Evolutionary conservation across 2,113 vertebrate genomes (phyloP), one percentile per base, ranked within the genome.

Genomic region (Brachypodius melanocephalos): DNA sequence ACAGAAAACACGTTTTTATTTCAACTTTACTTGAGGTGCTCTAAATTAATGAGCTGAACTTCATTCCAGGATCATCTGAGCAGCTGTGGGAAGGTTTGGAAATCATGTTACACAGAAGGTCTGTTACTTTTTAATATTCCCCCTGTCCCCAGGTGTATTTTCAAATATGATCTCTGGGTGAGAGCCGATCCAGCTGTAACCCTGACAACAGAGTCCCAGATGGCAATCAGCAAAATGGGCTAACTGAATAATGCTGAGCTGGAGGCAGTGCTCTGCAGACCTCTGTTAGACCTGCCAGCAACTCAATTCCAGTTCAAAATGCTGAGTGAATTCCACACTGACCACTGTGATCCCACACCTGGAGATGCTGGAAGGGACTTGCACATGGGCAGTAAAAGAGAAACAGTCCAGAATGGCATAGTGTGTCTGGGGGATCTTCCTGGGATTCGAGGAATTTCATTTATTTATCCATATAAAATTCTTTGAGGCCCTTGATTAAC

Each of bases 221-320:
- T 86, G 97, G 94, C 90, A 91, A 77, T 93, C 90, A 85, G 89
- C 55, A 79, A 88, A 81, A 67, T 55, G 73, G 63, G 83, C 78
- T 96, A 94, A 95, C 65, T 91, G 90, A 90, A 92, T 95, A 73
- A 80, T 31, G n/a, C 72, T 69, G 86, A 45, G 55, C 65, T 91
- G 67, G 48, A 61, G 88, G 19, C 87, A 48, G 73, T 14, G 75
- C 63, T 86, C 71, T 57, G 75, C 59, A 67, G 22, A 82, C 8
- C 55, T 61, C 42, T 4, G 17, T 21, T 5, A 88, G 26, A 74
- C 49, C 19, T 31, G 8, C 34, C 32, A 38, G 61, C n/a, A 49
- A n/a, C 61, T 66, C 42, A 4, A 14, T 55, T 38, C 10, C 65
- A 10, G 45, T 32, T 76, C 3, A 77, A 68, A 54, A 55, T 21